phyloP scores from a whole-genome alignment of 2,113 vertebrate genomes.

The Noctilio leporinus region DNA sequence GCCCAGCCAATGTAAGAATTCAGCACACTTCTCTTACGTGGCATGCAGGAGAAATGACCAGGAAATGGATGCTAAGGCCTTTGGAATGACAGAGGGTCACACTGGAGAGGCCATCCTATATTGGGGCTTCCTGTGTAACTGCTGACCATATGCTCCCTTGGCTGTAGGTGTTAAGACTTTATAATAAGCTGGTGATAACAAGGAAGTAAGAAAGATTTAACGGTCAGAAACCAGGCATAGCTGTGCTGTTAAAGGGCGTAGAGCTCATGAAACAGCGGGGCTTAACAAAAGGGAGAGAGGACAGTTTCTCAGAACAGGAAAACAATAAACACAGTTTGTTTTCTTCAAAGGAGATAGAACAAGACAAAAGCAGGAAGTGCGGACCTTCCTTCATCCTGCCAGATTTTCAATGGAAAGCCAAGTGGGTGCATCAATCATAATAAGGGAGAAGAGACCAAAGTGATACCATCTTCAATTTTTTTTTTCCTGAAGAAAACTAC shows the following conservation, averaged over 20 bases:
- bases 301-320: constrained; percentile 42
- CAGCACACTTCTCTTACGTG: not conserved
- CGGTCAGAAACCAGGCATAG: constrained; percentile 28
- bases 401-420: constrained; percentile 72
- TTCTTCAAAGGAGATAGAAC: constrained; percentile 68
- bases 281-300: constrained; percentile 45
- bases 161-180: not conserved
- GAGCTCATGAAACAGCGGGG: not conserved
- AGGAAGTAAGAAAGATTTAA: constrained; percentile 47
- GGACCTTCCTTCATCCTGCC: constrained; percentile 77
- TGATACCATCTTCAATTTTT: constrained; percentile 44
- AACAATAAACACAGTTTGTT: constrained; percentile 60
- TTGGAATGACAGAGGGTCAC: constrained; percentile 39
- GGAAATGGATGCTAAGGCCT: constrained; percentile 28
- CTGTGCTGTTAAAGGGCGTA: constrained; percentile 10
- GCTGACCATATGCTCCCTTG: not conserved
- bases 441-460: constrained; percentile 60
- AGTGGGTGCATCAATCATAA: constrained; percentile 75
- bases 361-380: constrained; percentile 80
- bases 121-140: constrained; percentile 49
- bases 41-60: not conserved
- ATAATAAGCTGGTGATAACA: constrained; percentile 39
- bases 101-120: constrained; percentile 11
- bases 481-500: constrained; percentile 52
- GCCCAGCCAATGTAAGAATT: not conserved